Base-by-base conservation (phyloP, 1,140 invertebrate genomes). In the Meloidogyne chitwoodi region DNA sequence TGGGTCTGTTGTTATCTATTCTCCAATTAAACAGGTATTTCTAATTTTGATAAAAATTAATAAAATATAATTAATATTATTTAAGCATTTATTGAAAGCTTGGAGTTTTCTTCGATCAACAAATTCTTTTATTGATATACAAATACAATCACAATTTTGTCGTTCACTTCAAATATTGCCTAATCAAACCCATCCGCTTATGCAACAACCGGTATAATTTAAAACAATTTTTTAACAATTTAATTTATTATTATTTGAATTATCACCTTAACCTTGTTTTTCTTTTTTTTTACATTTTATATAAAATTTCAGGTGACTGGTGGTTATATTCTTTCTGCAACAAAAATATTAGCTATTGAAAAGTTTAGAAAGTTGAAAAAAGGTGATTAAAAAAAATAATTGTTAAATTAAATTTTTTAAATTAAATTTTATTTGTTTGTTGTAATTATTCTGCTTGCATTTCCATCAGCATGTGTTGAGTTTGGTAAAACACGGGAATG, bases 1-100 rank as follows among this genome's bases (percentile, higher is more conserved):
- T 11, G 77, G 77, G 4, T 80, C 76, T 26, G 56, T 78, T 64
- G 77, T 80, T 24, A 48, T 78, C 16, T 78, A 78, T 26, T 78
- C 78, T 10, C 56, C 77, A 10, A 62, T 80, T 1, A 61, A 79
- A 80, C 44, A 78, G 41, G 77, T 78, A 31, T 24, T 14, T 70
- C 12, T 34, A 22, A 3, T 29, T 70, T 26, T 16, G 4, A 6
- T 8, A 10, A 71, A 61, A 71, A 22, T 29, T 61, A 48, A 6
- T 48, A n/a, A n/a, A n/a, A n/a, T n/a, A n/a, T n/a, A n/a, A n/a
- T 11, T 71, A 19, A 38, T 71, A 71, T 19, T 61, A 24, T 79
- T 26, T 29, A 78, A n/a, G 77, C 38, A 78, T 31, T n/a, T 78
- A 44, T 56, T 65, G 3, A 64, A 68, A 22, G 77, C 77, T 8